Evolutionary conservation across 53 echinoderm and acorn worm species (phyloP).

Genomic region (Crossaster papposus): DNA sequence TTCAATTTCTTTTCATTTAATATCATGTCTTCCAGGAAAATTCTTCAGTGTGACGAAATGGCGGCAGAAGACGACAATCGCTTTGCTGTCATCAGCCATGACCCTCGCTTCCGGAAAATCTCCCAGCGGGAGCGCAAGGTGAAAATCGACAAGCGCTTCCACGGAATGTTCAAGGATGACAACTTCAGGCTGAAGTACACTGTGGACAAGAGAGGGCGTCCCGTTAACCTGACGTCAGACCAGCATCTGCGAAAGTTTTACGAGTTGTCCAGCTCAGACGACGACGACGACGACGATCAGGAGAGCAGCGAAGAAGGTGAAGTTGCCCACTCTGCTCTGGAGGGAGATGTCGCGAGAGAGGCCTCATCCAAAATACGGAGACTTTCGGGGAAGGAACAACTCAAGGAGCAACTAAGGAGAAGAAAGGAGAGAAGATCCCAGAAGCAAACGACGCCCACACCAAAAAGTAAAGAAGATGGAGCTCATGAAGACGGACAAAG

Average conservation of each 20-base stretch:
- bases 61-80: conserved; percentile 67
- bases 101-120: conserved; percentile 83
- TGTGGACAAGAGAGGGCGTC: conserved; percentile 96
- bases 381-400: neutral
- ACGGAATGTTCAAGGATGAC: conserved; percentile 95
- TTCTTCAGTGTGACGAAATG: neutral
- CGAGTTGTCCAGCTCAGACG: conserved; percentile 79
- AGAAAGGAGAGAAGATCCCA: conserved; percentile 7
- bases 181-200: conserved; percentile 89
- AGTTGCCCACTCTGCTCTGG: neutral
- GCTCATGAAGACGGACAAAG: neutral
- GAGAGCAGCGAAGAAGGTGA: conserved; percentile 47
- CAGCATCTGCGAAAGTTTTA: conserved; percentile 91
- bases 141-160: conserved; percentile 91
- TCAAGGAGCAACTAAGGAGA: conserved; percentile 16
- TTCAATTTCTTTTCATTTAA: neutral
- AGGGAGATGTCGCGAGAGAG: neutral
- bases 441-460: neutral
- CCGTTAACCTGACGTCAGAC: conserved; percentile 74
- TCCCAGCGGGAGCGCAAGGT: conserved; percentile 86
- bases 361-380: neutral
- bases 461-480: neutral
- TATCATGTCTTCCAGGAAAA: neutral
- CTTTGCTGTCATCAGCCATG: conserved; percentile 80
- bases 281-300: no score